phyloP scores from a whole-genome alignment of 2,888 invertebrate genomes.

The Portevinia maculata region DNA sequence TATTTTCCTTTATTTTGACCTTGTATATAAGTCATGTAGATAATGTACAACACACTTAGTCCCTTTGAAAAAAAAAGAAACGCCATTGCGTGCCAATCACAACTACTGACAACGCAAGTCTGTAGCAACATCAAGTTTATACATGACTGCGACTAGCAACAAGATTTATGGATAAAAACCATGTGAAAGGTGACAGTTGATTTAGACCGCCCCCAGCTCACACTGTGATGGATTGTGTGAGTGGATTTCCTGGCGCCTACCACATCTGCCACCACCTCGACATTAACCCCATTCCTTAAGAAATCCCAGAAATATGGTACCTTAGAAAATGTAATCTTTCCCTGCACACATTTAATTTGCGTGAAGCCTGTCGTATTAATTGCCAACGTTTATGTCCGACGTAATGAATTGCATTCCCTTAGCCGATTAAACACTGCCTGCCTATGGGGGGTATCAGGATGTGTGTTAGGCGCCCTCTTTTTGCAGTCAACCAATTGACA shows the following conservation, averaged over 20 bases:
- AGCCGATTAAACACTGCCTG: not conserved
- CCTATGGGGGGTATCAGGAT: not conserved
- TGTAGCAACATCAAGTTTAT: not conserved
- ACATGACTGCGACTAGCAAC: not conserved
- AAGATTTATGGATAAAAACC: constrained; percentile 11
- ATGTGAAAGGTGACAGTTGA: constrained; percentile 19
- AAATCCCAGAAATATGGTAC: not conserved
- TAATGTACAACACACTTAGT: no score
- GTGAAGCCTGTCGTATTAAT: not conserved
- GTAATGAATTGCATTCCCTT: not conserved
- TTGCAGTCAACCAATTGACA: not conserved
- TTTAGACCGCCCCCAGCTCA: not conserved
- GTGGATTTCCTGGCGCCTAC: not conserved
- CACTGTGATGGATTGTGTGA: constrained; percentile 7
- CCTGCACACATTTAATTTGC: not conserved
- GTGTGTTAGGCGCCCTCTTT: not conserved
- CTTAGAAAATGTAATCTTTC: not conserved
- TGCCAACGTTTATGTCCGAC: no score
- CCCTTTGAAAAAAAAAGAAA: not conserved
- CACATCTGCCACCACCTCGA: not conserved
- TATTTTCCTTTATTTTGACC: no score
- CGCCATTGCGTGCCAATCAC: not conserved
- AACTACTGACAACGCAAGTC: not conserved
- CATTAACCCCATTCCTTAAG: not conserved
- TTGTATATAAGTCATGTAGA: no score